phyloP scores from a whole-genome alignment of 2,113 vertebrate genomes.

The Megaleporinus macrocephalus region DNA sequence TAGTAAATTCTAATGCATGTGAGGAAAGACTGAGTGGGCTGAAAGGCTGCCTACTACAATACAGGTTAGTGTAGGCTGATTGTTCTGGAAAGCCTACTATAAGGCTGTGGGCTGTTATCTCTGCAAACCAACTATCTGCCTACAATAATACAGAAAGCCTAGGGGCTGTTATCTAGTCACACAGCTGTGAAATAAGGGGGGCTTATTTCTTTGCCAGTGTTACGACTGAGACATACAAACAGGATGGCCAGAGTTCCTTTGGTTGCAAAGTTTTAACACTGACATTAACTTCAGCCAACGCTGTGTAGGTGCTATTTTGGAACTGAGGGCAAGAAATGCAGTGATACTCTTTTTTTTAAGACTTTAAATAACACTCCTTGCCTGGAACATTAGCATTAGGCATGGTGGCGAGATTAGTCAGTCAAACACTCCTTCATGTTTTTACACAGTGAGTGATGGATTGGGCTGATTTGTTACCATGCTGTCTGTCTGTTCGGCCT shows the following conservation, averaged over 20 bases:
- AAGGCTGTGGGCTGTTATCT: neutral
- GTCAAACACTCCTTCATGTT: neutral
- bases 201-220: neutral
- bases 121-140: neutral
- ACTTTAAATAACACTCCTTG: neutral
- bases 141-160: neutral
- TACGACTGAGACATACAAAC: neutral
- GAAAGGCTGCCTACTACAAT: neutral
- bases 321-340: too few relatives aligned
- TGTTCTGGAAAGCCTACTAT: neutral
- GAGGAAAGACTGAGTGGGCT: neutral
- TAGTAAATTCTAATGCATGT: neutral
- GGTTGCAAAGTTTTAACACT: neutral
- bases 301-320: neutral
- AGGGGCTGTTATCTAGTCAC: neutral
- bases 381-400: neutral
- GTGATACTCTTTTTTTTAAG: neutral
- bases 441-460: neutral
- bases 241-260: neutral
- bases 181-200: neutral
- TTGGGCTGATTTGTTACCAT: neutral
- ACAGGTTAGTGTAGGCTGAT: neutral
- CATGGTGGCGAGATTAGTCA: neutral
- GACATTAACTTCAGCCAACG: neutral
- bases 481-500: neutral